Evolutionary conservation across 1,140 invertebrate genomes (phyloP).

Genomic region (Centruroides sculpturatus): DNA sequence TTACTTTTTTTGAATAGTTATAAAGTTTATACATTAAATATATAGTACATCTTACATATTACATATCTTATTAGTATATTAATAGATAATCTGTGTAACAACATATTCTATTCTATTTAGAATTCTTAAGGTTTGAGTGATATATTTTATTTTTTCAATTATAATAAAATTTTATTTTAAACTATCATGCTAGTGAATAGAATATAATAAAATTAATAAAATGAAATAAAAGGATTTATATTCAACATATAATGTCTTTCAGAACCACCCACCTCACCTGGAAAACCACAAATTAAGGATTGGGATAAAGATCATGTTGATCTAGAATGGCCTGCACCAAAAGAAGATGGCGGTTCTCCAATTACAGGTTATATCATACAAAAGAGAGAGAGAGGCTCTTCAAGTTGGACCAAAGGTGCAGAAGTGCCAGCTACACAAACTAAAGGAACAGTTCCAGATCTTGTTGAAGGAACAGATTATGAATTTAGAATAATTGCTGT

Average conservation of each 20-base stretch:
- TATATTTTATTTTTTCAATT: too few relatives aligned
- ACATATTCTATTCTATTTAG: too few relatives aligned
- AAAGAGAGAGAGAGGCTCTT: conserved; percentile 58
- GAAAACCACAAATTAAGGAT: conserved; percentile 70
- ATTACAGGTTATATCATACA: conserved; percentile 87
- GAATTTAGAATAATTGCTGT: conserved; percentile 93
- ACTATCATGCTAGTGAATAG: too few relatives aligned
- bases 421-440: conserved; percentile 58
- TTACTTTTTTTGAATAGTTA: too few relatives aligned
- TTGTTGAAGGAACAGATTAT: conserved; percentile 88
- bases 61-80: too few relatives aligned
- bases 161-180: too few relatives aligned
- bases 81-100: too few relatives aligned
- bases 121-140: too few relatives aligned
- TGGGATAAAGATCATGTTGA: conserved; percentile 93
- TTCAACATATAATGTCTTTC: not conserved
- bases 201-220: too few relatives aligned
- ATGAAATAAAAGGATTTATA: too few relatives aligned
- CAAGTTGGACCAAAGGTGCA: conserved; percentile 71
- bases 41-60: too few relatives aligned
- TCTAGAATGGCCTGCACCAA: conserved; percentile 81
- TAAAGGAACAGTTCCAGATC: conserved; percentile 60
- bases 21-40: too few relatives aligned
- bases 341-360: conserved; percentile 78
- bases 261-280: conserved; percentile 81